Percentiles rank a stretch among this genome's conserved stretches.
Conservation (phyloP, 2,888 invertebrate species). For the Epsilonema sp. region DNA sequence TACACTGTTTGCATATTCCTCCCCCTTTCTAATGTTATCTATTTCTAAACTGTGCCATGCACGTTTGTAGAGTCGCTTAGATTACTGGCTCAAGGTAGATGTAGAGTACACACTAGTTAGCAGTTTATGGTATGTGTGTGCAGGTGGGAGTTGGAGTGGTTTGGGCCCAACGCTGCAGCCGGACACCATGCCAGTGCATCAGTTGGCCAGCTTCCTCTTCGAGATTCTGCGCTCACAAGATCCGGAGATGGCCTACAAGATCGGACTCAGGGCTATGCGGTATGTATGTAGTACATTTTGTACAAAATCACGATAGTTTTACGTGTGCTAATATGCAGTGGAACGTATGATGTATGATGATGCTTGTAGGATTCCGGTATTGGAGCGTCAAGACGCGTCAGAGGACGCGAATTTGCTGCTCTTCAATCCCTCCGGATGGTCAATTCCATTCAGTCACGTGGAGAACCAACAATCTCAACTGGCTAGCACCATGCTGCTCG, state of each 20-base stretch:
- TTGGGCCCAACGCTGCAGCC: slow-evolving; percentile 40
- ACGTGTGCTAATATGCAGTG: no score
- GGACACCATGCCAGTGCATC: slow-evolving; percentile 56
- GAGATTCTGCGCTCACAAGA: slow-evolving; percentile 52
- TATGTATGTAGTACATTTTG: no score
- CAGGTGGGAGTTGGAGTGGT: slow-evolving; percentile 52
- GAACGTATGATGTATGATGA: no score
- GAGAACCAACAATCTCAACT: slow-evolving; percentile 59
- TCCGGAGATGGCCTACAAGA: slow-evolving; percentile 55
- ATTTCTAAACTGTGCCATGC: no score
- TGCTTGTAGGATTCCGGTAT: not conserved
- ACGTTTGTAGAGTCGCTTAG: no score
- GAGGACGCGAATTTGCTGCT: slow-evolving; percentile 41
- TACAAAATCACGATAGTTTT: no score
- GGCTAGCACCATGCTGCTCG: slow-evolving; percentile 53
- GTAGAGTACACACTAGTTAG: no score
- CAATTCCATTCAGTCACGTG: slow-evolving; percentile 43
- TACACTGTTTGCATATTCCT: no score
- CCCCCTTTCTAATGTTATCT: no score
- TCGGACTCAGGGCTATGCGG: slow-evolving; percentile 58
- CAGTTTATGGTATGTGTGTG: no score
- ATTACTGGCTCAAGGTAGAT: no score
- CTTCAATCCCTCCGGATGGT: not conserved
- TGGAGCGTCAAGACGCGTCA: slow-evolving; percentile 50
- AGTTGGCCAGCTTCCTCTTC: slow-evolving; percentile 58